A percentile compares a stretch with the other conserved stretches of the same genome.
Evolutionary conservation across 23 tunicate genomes (phyloP).

Genomic region (Botrylloides violaceus): DNA sequence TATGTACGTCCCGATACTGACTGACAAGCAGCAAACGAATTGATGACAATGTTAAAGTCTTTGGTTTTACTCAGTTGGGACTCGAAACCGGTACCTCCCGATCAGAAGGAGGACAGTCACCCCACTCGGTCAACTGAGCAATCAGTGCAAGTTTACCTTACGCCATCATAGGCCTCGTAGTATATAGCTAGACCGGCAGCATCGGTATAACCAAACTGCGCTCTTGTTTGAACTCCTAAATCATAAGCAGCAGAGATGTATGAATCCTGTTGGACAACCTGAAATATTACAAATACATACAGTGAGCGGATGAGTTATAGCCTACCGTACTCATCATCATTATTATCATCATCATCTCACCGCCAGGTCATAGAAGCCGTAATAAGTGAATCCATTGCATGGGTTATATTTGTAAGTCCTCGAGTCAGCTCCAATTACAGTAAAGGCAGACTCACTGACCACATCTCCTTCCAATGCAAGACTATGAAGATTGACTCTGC

Average conservation of each 20-base stretch:
- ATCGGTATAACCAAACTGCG: conserved; percentile 32
- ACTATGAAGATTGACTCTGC: conserved; percentile 39
- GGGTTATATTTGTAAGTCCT: conserved; percentile 63
- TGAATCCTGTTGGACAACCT: conserved; percentile 18
- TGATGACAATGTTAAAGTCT: no score
- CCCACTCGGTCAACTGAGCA: no score
- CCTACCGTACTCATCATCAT: no score
- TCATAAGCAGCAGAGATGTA: conserved; percentile 23
- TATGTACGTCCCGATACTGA: no score
- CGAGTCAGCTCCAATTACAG: conserved; percentile 11
- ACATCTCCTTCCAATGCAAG: conserved; percentile 18
- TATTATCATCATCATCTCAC: no score
- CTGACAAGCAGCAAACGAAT: no score
- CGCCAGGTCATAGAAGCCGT: conserved; percentile 43
- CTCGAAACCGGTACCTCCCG: no score
- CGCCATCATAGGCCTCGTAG: conserved; percentile 21
- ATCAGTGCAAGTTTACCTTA: no score
- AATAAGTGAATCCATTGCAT: conserved; percentile 39
- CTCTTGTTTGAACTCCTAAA: conserved; percentile 58
- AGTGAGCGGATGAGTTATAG: not conserved
- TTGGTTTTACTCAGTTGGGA: no score
- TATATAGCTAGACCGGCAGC: conserved; percentile 32
- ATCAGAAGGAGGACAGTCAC: no score
- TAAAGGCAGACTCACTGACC: conserved; percentile 12
- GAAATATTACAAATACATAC: not conserved